Evolutionary conservation across 2,113 vertebrate genomes (phyloP).

Genomic region (Oryzias javanicus): DNA sequence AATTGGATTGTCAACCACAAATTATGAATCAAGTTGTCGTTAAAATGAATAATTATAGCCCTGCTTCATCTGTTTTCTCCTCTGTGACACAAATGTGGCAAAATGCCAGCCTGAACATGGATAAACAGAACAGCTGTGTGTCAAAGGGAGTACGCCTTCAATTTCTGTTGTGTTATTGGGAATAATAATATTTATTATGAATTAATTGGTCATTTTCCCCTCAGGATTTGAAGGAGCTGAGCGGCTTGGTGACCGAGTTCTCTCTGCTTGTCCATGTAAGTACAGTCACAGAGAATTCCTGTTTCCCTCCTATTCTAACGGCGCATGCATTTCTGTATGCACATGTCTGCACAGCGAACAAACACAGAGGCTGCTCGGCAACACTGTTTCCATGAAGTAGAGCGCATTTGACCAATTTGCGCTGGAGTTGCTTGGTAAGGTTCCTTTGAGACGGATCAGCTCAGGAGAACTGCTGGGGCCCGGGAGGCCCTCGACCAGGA

Average conservation of each 20-base stretch:
- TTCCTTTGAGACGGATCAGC: slow-evolving; percentile 60
- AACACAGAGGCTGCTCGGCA: slow-evolving; percentile 16
- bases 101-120: no score
- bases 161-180: no score
- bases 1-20: no score
- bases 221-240: slow-evolving; percentile 89
- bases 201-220: slow-evolving; percentile 17
- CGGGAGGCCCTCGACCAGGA: slow-evolving; percentile 37
- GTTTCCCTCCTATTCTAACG: not conserved
- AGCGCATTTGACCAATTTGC: slow-evolving; percentile 24
- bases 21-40: no score
- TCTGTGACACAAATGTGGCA: no score
- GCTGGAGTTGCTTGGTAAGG: slow-evolving; percentile 50
- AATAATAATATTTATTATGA: not conserved
- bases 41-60: no score
- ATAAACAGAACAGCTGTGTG: no score
- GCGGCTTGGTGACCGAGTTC: slow-evolving; percentile 88
- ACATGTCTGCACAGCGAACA: slow-evolving; percentile 22
- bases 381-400: slow-evolving; percentile 40
- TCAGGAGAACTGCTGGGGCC: slow-evolving; percentile 44
- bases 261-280: slow-evolving; percentile 89
- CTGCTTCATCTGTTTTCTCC: no score
- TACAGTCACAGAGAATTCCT: slow-evolving; percentile 57
- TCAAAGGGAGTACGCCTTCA: no score
- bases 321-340: slow-evolving; percentile 22